Base-by-base conservation (phyloP, 2,113 vertebrate species). In the Scomber japonicus region DNA sequence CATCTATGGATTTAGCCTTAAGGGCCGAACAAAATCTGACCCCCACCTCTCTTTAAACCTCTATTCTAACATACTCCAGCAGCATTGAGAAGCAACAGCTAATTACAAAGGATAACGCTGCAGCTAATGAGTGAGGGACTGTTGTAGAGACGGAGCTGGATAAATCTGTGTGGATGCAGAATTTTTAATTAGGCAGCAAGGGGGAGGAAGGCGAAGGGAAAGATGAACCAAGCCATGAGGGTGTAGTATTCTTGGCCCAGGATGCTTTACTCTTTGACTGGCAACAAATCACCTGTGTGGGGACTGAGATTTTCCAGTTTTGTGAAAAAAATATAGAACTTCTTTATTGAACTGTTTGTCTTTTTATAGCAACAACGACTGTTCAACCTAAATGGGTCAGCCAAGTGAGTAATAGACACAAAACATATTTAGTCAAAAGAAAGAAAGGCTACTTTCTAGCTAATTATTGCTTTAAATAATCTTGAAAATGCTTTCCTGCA, bases 81-180 rank as follows among this genome's bases (percentile, higher is more conserved):
- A 12, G 78, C 71, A 75, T 83, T 75, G 70, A 88, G 84, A 66
- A 54, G 67, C 71, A 67, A 69, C 68, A 75, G 76, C 84, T 91
- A 89, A 93, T 92, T 88, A 89, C 54, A 85, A 82, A 75, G 88
- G 78, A 83, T 89, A 78, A 77, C 67, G 71, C 82, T 16, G 11
- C 6, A 13, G 79, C 79, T 86, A 83, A 89, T 90, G 83, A 87
- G 72, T 45, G 57, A 62, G 82, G 81, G 65, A 11, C 51, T 16
- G 83, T 53, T 63, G 50, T 56, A 6, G 59, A 56, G 75, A 30
- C 24, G 8, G 54, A 55, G 35, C 27, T 46, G 59, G 50, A 59
- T 73, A 64, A 70, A 82, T 81, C 60, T 82, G 80, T 48, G n/a
- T 76, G 67, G 79, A 70, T 87, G 82, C 64, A 27, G 27, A 46